A percentile compares a stretch with the other conserved stretches of the same genome.
phyloP scores from a whole-genome alignment of 2,797 vertebrate genomes.

The Protosalanx chinensis region DNA sequence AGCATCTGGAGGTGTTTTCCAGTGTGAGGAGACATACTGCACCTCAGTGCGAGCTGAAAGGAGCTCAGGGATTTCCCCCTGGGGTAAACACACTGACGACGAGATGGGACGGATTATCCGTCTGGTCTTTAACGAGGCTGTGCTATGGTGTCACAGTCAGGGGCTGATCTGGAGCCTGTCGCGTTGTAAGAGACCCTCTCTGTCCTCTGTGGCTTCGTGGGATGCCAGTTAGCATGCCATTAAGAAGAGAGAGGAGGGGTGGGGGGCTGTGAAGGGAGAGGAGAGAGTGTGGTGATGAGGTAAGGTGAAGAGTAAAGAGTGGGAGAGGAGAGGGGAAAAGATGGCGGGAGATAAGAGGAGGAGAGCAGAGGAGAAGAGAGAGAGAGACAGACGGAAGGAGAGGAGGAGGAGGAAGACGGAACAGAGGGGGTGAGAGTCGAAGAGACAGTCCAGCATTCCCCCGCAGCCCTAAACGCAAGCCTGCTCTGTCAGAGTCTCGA shows the following conservation, averaged over 20 bases:
- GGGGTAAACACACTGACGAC: not conserved
- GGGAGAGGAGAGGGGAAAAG: not conserved
- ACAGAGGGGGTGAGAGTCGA: not conserved
- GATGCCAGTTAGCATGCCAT: not conserved
- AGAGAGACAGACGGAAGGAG: not conserved
- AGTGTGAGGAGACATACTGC: constrained; percentile 6
- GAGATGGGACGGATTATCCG: not conserved
- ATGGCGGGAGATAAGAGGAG: too few relatives aligned
- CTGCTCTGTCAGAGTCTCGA: constrained; percentile 43
- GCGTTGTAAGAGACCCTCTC: not conserved
- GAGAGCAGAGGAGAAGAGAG: not conserved
- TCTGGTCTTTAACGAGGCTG: not conserved
- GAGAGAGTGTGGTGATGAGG: not conserved
- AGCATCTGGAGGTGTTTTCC: constrained; percentile 6
- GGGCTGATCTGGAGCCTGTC: not conserved
- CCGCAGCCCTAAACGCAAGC: constrained; percentile 41
- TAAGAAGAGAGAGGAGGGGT: not conserved
- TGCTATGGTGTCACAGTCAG: not conserved
- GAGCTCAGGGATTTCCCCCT: not conserved
- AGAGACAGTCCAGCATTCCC: constrained; percentile 26
- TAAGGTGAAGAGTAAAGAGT: not conserved
- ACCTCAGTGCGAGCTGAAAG: not conserved
- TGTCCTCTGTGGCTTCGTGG: not conserved
- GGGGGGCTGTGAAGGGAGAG: not conserved
- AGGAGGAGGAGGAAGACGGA: not conserved